These are phyloP conservation scores for Centruroides sculpturatus DNA, from an alignment of 1,140 invertebrate species.

Conservation along the genomic window DNA sequence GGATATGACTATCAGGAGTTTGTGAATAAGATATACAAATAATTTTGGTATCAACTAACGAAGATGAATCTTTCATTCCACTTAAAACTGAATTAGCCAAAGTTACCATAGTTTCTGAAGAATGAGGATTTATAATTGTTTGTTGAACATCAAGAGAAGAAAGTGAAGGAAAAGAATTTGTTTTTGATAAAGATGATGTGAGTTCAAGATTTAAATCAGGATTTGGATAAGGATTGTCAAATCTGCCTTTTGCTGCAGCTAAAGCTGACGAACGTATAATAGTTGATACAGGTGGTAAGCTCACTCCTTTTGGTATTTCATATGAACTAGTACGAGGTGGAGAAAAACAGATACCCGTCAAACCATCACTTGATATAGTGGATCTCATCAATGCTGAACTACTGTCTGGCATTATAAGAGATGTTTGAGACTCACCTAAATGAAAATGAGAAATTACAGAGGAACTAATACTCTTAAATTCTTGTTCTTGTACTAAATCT, in stretches of 20 bases:
- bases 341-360: conserved; percentile 5
- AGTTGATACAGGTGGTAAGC: conserved; percentile 14
- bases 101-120: not conserved
- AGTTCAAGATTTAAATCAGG: conserved; percentile 8
- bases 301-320: conserved; percentile 7
- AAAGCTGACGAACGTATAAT: conserved; percentile 4
- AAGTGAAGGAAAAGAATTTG: conserved; percentile 6
- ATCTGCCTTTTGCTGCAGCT: conserved; percentile 6
- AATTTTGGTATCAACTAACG: no score
- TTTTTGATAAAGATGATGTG: conserved; percentile 7
- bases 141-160: conserved; percentile 7
- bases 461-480: no score
- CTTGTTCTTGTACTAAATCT: no score
- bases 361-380: conserved; percentile 1
- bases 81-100: not conserved
- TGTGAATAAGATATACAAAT: no score
- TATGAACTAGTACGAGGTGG: conserved; percentile 9
- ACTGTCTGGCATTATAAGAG: conserved; percentile 6
- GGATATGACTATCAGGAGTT: no score
- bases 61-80: no score
- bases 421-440: conserved; percentile 4
- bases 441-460: no score
- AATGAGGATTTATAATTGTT: conserved; percentile 4
- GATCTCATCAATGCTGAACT: conserved; percentile 1
- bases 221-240: conserved; percentile 7